phyloP scores from a whole-genome alignment of 1,140 invertebrate genomes.

The Ooceraea biroi region DNA sequence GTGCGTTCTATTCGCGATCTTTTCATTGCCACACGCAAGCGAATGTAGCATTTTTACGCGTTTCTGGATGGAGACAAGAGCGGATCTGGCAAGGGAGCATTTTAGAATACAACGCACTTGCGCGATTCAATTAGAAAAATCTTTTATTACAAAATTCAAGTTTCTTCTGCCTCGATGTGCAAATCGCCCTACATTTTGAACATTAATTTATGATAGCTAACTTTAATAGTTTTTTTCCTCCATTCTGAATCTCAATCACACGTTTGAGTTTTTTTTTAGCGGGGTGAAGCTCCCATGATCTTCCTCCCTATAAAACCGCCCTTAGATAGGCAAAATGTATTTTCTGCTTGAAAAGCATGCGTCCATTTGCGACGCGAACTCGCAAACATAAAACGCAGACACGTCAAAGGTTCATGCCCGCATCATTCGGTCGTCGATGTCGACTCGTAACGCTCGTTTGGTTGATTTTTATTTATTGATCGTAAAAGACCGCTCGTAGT shows the following conservation, averaged over 20 bases:
- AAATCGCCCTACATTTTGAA: too few species aligned
- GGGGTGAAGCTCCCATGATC: too few species aligned
- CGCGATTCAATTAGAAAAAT: too few species aligned
- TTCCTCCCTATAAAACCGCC: too few species aligned
- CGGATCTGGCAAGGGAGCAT: too few species aligned
- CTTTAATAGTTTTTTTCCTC: too few species aligned
- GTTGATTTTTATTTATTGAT: slow-evolving; percentile 38
- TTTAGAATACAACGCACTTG: too few species aligned
- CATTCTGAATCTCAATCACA: too few species aligned
- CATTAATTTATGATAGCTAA: too few species aligned
- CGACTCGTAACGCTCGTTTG: not conserved
- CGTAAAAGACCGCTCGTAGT: not conserved
- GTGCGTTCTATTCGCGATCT: slow-evolving; percentile 17
- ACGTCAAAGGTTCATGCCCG: slow-evolving; percentile 28
- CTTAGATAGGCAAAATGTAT: slow-evolving; percentile 23
- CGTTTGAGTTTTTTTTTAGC: too few species aligned
- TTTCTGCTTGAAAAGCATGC: not conserved
- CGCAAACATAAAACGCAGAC: not conserved
- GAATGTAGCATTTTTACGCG: slow-evolving; percentile 24
- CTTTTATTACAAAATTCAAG: too few species aligned
- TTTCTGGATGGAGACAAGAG: slow-evolving; percentile 28
- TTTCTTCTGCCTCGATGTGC: too few species aligned
- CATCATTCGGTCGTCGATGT: not conserved
- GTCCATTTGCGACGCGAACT: not conserved
- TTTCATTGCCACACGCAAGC: not conserved